Conservation (phyloP, 2,888 invertebrate species). For the Corythucha ciliata region DNA sequence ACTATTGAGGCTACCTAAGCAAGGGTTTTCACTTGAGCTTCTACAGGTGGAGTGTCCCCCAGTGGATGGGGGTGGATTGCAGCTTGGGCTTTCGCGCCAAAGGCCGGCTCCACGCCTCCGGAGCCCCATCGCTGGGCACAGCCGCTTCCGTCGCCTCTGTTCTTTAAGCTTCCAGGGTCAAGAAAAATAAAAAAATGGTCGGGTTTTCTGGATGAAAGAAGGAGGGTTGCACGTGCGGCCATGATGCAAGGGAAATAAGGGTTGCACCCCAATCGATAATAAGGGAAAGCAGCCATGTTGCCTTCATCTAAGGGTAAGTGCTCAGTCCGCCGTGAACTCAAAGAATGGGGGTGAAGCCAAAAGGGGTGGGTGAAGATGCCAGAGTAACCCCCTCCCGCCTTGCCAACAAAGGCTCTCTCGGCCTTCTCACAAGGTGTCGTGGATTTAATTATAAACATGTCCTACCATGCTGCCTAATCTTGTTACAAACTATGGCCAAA, state of each 20-base stretch:
- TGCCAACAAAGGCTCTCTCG: conserved; percentile 17
- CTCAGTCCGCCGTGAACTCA: conserved; percentile 30
- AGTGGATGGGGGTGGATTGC: too few species aligned
- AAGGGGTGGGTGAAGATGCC: conserved; percentile 7
- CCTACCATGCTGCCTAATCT: conserved; percentile 26
- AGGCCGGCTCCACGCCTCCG: too few species aligned
- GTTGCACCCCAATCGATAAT: conserved; percentile 30
- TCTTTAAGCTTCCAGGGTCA: too few species aligned
- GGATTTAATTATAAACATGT: conserved; percentile 32
- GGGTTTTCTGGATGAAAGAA: too few species aligned
- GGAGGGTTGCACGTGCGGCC: conserved; percentile 24
- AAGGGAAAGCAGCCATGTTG: conserved; percentile 31
- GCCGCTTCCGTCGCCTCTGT: too few species aligned
- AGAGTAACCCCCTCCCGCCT: background rate
- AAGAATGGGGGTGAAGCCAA: conserved; percentile 20
- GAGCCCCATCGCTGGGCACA: too few species aligned
- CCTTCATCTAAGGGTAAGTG: conserved; percentile 27
- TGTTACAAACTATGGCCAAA: conserved; percentile 31
- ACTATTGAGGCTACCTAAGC: too few species aligned
- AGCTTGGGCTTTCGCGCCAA: too few species aligned
- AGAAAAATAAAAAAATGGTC: too few species aligned
- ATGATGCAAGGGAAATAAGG: conserved; percentile 25
- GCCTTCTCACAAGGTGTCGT: conserved; percentile 26
- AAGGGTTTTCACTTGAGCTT: too few species aligned
- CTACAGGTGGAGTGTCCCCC: too few species aligned